These are phyloP conservation scores for Chaetodon trifascialis DNA, from an alignment of 2,113 vertebrate species.

Conservation along the genomic window DNA sequence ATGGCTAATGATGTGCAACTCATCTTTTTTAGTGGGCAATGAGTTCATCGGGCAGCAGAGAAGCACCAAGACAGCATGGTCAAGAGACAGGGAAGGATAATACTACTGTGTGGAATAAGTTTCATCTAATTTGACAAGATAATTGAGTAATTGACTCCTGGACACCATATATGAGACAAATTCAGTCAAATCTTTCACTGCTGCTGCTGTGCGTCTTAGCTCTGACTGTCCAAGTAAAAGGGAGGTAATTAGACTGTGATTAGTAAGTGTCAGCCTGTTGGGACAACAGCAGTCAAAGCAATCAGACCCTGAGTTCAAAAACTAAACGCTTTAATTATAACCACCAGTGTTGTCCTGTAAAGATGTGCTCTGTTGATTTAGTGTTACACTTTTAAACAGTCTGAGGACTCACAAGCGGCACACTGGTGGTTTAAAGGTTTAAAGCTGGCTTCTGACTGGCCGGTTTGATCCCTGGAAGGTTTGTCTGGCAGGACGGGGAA, in stretches of 20 bases:
- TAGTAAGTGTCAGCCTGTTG: not conserved
- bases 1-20: constrained; percentile 1
- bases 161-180: no score
- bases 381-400: not conserved
- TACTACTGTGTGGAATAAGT: no score
- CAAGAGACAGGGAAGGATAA: no score
- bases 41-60: not conserved
- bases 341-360: not conserved
- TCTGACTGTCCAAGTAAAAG: not conserved
- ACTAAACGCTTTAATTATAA: not conserved
- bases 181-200: not conserved
- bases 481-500: not conserved
- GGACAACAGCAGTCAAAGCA: not conserved
- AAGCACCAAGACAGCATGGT: not conserved
- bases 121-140: not conserved
- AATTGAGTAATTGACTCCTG: no score
- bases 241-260: not conserved
- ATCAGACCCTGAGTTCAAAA: not conserved
- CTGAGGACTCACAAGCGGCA: not conserved
- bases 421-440: not conserved
- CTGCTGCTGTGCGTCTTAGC: not conserved
- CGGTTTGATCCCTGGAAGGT: not conserved
- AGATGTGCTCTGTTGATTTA: not conserved
- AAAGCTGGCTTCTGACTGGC: not conserved
- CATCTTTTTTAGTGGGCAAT: constrained; percentile 3